Evolutionary conservation across 2,797 vertebrate species (phyloP).

Genomic region (Acanthis flammea): DNA sequence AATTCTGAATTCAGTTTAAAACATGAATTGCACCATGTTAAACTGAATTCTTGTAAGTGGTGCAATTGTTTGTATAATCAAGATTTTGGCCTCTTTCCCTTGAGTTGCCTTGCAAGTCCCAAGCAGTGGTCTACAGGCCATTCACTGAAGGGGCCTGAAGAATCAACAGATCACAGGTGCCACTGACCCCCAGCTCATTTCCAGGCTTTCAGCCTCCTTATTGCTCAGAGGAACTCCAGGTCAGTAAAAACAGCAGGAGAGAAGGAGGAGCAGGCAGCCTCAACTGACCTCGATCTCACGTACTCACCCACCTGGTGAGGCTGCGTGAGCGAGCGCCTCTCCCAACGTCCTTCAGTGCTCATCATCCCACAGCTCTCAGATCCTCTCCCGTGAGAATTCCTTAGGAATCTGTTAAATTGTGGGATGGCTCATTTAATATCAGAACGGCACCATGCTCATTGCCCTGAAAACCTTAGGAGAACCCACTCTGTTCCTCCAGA

Average conservation of each 20-base stretch:
- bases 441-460: rapidly evolving
- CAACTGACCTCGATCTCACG: not conserved
- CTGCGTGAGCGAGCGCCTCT: not conserved
- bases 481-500: not conserved
- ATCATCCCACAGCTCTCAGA: not conserved
- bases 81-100: not conserved
- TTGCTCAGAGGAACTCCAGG: not conserved
- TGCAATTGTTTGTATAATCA: not conserved
- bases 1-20: no score
- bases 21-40: no score
- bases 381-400: not conserved
- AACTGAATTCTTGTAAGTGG: not conserved
- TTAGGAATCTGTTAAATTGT: not conserved
- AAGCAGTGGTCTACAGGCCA: not conserved
- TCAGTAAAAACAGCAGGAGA: conserved; percentile 14
- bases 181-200: not conserved
- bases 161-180: not conserved
- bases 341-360: rapidly evolving
- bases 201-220: not conserved
- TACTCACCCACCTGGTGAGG: not conserved
- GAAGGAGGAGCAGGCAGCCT: not conserved
- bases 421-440: not conserved
- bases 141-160: not conserved
- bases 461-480: not conserved
- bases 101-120: not conserved